Evolutionary conservation across 2,888 invertebrate species (phyloP).

Genomic region (Gymnocheta viridis): DNA sequence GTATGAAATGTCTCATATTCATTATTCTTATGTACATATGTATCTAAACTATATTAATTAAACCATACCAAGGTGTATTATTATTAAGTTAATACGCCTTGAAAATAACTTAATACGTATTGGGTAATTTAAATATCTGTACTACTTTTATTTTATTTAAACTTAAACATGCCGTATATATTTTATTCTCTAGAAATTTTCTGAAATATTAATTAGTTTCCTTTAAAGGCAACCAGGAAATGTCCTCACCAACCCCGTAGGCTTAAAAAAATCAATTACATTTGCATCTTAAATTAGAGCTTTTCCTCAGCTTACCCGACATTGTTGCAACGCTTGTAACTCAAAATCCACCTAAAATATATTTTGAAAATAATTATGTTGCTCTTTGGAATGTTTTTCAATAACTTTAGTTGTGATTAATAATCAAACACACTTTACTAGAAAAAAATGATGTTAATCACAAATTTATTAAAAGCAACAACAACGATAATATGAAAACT

Average conservation of each 20-base stretch:
- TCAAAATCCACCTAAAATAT: neutral
- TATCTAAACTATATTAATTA: too few species aligned
- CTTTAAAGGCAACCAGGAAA: neutral
- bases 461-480: constrained; percentile 47
- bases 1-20: too few species aligned
- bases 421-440: constrained; percentile 28
- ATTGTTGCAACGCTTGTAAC: constrained; percentile 41
- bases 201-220: neutral
- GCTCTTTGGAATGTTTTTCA: constrained; percentile 19
- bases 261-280: neutral
- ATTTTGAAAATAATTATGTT: neutral
- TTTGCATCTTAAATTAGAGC: neutral
- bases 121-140: too few species aligned
- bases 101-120: too few species aligned
- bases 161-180: neutral
- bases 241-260: neutral
- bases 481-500: constrained; percentile 18
- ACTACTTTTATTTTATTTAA: too few species aligned
- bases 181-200: neutral
- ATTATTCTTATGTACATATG: too few species aligned
- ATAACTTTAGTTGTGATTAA: constrained; percentile 15
- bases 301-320: constrained; percentile 56
- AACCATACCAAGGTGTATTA: too few species aligned
- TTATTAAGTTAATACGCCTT: too few species aligned
- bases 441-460: constrained; percentile 59